A percentile compares a stretch with the other conserved stretches of the same genome.
Evolutionary conservation across 1,140 invertebrate genomes (phyloP).

Genomic region (Dufourea novaeangliae): DNA sequence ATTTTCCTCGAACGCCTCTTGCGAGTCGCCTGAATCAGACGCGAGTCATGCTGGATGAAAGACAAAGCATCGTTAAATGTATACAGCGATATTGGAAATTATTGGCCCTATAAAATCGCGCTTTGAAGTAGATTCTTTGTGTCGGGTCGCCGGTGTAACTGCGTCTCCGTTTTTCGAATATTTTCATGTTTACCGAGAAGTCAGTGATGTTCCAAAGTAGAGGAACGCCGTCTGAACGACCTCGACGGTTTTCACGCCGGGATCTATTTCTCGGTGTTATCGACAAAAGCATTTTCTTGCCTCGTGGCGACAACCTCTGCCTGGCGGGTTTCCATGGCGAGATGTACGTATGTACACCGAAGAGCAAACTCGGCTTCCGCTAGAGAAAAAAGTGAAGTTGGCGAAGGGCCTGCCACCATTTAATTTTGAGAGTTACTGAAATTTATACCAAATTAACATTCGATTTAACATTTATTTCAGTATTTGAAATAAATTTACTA

Average conservation of each 20-base stretch:
- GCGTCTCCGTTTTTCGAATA: slow-evolving; percentile 66
- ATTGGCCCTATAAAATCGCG: slow-evolving; percentile 57
- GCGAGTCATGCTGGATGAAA: no score
- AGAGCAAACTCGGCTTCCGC: no score
- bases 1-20: no score
- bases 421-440: no score
- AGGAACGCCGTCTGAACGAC: slow-evolving; percentile 26
- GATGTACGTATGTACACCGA: no score
- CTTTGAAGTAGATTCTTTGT: slow-evolving; percentile 68
- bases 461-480: no score
- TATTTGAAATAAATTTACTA: no score
- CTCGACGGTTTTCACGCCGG: slow-evolving; percentile 45
- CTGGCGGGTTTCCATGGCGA: background rate
- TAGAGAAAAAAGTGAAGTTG: no score
- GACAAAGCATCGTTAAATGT: no score
- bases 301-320: background rate
- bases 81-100: no score
- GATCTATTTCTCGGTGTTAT: slow-evolving; percentile 50
- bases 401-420: no score
- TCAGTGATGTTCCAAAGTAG: slow-evolving; percentile 1
- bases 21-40: no score
- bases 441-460: background rate
- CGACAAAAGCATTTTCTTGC: background rate
- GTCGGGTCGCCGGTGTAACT: slow-evolving; percentile 44
- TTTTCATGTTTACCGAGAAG: slow-evolving; percentile 61